A percentile compares a stretch with the other conserved stretches of the same genome.
Evolutionary conservation across 2,888 invertebrate genomes (phyloP).

Genomic region (Hylaea fasciaria): DNA sequence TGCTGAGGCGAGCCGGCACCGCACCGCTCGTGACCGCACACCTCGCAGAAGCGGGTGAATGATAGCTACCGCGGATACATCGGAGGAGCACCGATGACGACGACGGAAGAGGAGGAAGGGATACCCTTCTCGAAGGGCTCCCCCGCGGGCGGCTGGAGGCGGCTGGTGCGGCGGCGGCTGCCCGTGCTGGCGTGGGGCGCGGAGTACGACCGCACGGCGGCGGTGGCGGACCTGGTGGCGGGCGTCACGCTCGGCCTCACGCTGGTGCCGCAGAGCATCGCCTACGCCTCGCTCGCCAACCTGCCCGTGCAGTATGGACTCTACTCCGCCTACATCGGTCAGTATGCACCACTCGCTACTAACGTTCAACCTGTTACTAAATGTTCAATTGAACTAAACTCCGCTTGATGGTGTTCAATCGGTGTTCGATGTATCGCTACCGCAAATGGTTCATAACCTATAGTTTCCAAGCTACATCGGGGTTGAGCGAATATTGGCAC

Average conservation of each 20-base stretch:
- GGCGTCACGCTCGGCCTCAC: slow-evolving; percentile 96
- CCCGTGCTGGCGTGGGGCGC: slow-evolving; percentile 88
- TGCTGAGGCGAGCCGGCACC: slow-evolving; percentile 11
- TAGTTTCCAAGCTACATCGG: too few species aligned
- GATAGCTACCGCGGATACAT: background rate
- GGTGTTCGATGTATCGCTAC: too few species aligned
- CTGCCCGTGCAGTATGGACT: slow-evolving; percentile 95
- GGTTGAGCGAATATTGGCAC: too few species aligned
- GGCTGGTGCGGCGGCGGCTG: slow-evolving; percentile 60
- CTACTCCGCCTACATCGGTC: slow-evolving; percentile 95
- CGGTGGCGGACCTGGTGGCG: slow-evolving; percentile 93
- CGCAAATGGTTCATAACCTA: too few species aligned
- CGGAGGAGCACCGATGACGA: background rate
- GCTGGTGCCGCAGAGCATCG: slow-evolving; percentile 96
- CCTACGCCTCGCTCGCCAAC: slow-evolving; percentile 94
- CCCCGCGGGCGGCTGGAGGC: slow-evolving; percentile 44
- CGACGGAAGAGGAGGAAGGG: slow-evolving; percentile 52
- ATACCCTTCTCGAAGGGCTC: slow-evolving; percentile 37
- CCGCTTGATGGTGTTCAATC: background rate
- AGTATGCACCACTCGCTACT: slow-evolving; percentile 26
- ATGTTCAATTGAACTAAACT: background rate
- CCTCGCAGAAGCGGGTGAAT: too few species aligned
- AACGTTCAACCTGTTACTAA: background rate
- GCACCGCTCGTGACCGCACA: slow-evolving; percentile 29
- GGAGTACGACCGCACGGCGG: slow-evolving; percentile 87